phyloP scores from a whole-genome alignment of 2,888 invertebrate species.

The Scaeva pyrastri region DNA sequence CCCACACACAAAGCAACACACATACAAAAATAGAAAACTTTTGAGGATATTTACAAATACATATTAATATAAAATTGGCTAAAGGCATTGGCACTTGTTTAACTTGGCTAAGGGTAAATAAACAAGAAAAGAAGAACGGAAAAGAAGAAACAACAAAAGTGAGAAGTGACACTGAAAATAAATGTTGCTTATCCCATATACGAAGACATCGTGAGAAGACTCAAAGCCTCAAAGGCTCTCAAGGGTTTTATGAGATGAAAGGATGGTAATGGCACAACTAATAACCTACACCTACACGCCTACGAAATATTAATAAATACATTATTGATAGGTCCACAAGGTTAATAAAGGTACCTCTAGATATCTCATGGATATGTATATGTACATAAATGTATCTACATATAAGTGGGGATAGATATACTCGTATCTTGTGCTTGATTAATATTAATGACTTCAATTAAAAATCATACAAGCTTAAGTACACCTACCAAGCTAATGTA shows the following conservation, averaged over 20 bases:
- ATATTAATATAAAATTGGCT: conserved; percentile 7
- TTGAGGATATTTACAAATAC: conserved; percentile 15
- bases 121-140: conserved; percentile 25
- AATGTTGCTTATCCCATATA: neutral
- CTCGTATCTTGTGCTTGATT: conserved; percentile 21
- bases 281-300: neutral
- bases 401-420: no score
- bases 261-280: neutral
- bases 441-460: conserved; percentile 51
- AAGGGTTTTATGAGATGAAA: neutral
- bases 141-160: neutral
- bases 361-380: neutral
- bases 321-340: conserved; percentile 27
- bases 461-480: conserved; percentile 40
- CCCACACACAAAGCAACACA: neutral
- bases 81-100: conserved; percentile 43
- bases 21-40: conserved; percentile 14
- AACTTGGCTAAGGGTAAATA: conserved; percentile 28
- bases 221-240: no score
- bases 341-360: neutral
- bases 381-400: neutral
- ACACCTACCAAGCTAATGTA: no score
- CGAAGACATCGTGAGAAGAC: no score
- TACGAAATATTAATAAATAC: conserved; percentile 37
- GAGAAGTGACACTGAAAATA: conserved; percentile 19